phyloP scores from a whole-genome alignment of 2,797 vertebrate genomes.

The Liasis olivaceus region DNA sequence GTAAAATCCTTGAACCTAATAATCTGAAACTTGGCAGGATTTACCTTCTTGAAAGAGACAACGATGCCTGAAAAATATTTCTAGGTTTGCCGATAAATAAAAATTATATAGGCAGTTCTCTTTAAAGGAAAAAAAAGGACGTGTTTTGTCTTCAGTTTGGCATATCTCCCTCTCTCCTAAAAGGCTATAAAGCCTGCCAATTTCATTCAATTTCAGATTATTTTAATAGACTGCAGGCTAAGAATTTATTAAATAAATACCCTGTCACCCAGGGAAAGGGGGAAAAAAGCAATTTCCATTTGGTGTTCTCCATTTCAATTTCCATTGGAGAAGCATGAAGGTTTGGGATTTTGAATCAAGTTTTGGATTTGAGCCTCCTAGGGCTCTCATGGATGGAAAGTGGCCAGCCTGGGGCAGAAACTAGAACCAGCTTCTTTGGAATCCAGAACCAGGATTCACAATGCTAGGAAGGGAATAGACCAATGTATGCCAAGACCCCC shows the following conservation, averaged over 20 bases:
- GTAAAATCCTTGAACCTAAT: not conserved
- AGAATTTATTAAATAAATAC: not conserved
- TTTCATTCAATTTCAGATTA: not conserved
- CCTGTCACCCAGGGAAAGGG: not conserved
- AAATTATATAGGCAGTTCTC: not conserved
- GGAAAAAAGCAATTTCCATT: not conserved
- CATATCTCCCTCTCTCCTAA: not conserved
- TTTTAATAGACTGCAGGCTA: not conserved
- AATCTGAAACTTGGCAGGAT: not conserved
- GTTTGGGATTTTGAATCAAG: not conserved
- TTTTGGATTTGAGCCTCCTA: not conserved
- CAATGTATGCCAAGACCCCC: not conserved
- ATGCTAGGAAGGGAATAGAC: not conserved
- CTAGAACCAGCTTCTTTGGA: not conserved
- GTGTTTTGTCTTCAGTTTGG: not conserved
- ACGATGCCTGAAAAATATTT: not conserved
- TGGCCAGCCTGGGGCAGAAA: not conserved
- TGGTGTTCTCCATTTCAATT: not conserved
- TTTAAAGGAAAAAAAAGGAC: not conserved
- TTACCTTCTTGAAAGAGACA: not conserved
- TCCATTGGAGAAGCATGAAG: not conserved
- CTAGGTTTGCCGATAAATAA: not conserved
- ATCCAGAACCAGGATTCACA: not conserved
- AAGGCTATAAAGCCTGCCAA: not conserved
- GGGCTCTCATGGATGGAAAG: not conserved